Base-by-base conservation (phyloP, 2,113 vertebrate genomes). In the Lepus timidus region DNA sequence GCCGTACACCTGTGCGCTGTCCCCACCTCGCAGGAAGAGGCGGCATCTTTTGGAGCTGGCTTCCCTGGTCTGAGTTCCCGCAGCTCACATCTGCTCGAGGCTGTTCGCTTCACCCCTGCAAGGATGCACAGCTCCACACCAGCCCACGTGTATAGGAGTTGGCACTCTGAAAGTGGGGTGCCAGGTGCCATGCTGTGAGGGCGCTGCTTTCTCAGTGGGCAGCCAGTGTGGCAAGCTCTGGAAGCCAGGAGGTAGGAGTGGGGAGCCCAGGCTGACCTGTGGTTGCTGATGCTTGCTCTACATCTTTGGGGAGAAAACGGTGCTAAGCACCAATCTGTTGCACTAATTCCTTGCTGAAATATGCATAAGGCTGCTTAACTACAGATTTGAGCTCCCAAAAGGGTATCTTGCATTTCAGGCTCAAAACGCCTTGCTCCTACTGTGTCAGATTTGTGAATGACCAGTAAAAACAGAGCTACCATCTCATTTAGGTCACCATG, bases 271-370 rank as follows among this genome's bases (percentile, higher is more conserved):
- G 65, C 55, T 33, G 61, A 76, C 33, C 5, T 17, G 62, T 7
- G 31, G 76, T 25, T 68, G 51, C 71, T n/a, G 75, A 17, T 33
- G 79, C 88, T 20, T 44, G 44, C 76, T 91, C 25, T 44, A 29
- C 67, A 67, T 79, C 86, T 80, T 62, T 4, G 49, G 76, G 75
- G 83, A 75, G 62, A 76, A 82, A 58, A 31, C 0, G 52, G 84
- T 49, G n/a, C 89, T 91, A 80, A 55, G 71, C 80, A 68, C 87
- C 94, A 61, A 81, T 93, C 85, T 76, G 52, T 52, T 85, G 86
- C 51, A 89, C 85, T 85, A 70, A 95, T 82, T 96, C 90, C 96
- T 88, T 85, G 62, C 23, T 93, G 88, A 95, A 94, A 92, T 88
- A 92, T 74, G 92, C 81, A 85, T 90, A 88, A 78, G 78, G 55